Evolutionary conservation across 2,888 invertebrate species (phyloP), one percentile per base, ranked within the genome.

Genomic region (Disparrhopalites patrizii): DNA sequence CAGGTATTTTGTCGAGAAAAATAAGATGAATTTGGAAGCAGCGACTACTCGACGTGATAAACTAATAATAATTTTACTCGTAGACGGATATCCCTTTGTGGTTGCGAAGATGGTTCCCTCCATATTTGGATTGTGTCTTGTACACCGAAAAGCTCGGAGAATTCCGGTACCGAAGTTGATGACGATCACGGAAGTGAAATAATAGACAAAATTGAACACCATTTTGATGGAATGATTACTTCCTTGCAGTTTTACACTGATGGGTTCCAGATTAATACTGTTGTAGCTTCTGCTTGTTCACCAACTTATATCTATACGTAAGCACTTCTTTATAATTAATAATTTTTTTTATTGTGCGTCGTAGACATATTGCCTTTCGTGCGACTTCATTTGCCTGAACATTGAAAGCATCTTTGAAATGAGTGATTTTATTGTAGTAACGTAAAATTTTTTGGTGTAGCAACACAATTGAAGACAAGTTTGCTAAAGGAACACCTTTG

Each of bases 391-490:
- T n/a, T n/a, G n/a, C n/a, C n/a, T n/a, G n/a, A n/a, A n/a, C n/a
- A n/a, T n/a, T n/a, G n/a, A n/a, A n/a, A n/a, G n/a, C n/a, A n/a
- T n/a, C n/a, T n/a, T n/a, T n/a, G n/a, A n/a, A n/a, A n/a, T n/a
- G n/a, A n/a, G n/a, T n/a, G n/a, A n/a, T n/a, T n/a, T n/a, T n/a
- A n/a, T n/a, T n/a, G n/a, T n/a, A n/a, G n/a, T n/a, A n/a, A n/a
- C n/a, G n/a, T n/a, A n/a, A n/a, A n/a, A 23, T 55, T 55, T 25
- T 51, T n/a, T 38, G 13, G 62, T 52, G 30, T 20, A 76, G 76
- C 15, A 77, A 79, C 72, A 75, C 81, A 0, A 56, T 78, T 20
- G 74, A 75, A 62, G 73, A 77, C 65, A 77, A 77, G 3, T 74
- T 80, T 50, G 72, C 71, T 27, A 76, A 77, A 43, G 75, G 76